Evolutionary conservation across 2,888 invertebrate species (phyloP).

Genomic region (Diloba caeruleocephala): DNA sequence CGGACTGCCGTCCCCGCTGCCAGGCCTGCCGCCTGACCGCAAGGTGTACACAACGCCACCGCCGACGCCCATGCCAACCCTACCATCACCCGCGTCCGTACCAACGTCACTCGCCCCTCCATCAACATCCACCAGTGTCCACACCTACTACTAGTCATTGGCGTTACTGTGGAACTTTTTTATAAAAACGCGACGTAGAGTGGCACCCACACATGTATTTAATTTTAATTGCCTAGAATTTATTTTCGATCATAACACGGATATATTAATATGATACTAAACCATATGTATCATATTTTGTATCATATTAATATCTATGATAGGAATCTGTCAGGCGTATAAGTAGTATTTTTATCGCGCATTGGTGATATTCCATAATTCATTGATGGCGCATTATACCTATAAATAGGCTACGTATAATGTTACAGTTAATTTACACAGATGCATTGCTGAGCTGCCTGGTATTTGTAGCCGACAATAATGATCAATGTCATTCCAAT

Average conservation of each 20-base stretch:
- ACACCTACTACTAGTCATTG: slow-evolving; percentile 78
- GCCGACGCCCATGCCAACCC: slow-evolving; percentile 87
- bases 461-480: background rate
- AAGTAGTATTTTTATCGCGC: too few relatives aligned
- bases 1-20: slow-evolving; percentile 77
- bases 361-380: too few relatives aligned
- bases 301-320: too few relatives aligned
- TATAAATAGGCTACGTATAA: background rate
- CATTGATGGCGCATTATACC: background rate
- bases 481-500: slow-evolving; percentile 35
- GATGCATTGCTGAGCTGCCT: background rate
- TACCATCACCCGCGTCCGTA: slow-evolving; percentile 77
- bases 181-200: too few relatives aligned
- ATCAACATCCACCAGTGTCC: slow-evolving; percentile 70
- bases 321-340: too few relatives aligned
- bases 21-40: slow-evolving; percentile 86
- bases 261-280: too few relatives aligned
- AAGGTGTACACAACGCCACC: slow-evolving; percentile 89
- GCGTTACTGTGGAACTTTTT: too few relatives aligned
- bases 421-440: background rate
- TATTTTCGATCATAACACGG: too few relatives aligned
- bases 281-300: too few relatives aligned
- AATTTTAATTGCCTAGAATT: too few relatives aligned
- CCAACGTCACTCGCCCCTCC: slow-evolving; percentile 82
- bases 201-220: too few relatives aligned